These are phyloP conservation scores for Lycopodina hypogea DNA, from an alignment of 37 sponge, comb jelly and placozoan genomes.

Conservation along the genomic window DNA sequence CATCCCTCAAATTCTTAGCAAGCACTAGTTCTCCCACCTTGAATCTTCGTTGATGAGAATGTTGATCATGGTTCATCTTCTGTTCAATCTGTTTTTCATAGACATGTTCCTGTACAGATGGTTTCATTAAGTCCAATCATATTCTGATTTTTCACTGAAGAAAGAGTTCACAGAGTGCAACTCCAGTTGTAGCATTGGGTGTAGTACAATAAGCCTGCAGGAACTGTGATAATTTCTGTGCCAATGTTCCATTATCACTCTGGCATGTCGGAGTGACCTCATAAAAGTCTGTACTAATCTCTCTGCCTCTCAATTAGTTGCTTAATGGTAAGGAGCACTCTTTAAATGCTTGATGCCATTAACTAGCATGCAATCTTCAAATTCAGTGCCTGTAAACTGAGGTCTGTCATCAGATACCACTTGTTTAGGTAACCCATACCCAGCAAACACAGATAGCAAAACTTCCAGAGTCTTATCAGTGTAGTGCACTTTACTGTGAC, in stretches of 20 bases:
- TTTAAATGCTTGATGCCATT: conserved; percentile 40
- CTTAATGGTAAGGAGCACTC: conserved; percentile 31
- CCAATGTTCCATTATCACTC: neutral
- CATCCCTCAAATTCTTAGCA: neutral
- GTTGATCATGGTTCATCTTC: neutral
- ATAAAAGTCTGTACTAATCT: too few relatives aligned
- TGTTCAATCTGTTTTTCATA: neutral
- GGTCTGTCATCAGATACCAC: neutral
- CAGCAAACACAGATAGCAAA: neutral
- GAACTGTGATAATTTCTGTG: conserved; percentile 11
- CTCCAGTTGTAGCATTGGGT: too few relatives aligned
- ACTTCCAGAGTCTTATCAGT: neutral
- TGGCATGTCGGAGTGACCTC: neutral
- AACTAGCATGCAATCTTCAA: neutral
- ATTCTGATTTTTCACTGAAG: too few relatives aligned
- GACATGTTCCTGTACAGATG: too few relatives aligned
- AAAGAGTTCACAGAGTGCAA: too few relatives aligned
- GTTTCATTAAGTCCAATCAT: too few relatives aligned
- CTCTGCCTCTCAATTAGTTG: conserved; percentile 39
- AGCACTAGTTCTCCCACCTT: neutral
- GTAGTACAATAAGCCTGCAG: conserved; percentile 10
- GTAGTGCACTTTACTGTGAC: neutral
- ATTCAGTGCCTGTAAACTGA: neutral
- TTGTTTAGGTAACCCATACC: conserved; percentile 5
- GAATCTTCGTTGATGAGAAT: neutral